Evolutionary conservation across 2,797 vertebrate genomes (phyloP), one percentile per base, ranked within the genome.

Genomic region (Danio jaintianensis): DNA sequence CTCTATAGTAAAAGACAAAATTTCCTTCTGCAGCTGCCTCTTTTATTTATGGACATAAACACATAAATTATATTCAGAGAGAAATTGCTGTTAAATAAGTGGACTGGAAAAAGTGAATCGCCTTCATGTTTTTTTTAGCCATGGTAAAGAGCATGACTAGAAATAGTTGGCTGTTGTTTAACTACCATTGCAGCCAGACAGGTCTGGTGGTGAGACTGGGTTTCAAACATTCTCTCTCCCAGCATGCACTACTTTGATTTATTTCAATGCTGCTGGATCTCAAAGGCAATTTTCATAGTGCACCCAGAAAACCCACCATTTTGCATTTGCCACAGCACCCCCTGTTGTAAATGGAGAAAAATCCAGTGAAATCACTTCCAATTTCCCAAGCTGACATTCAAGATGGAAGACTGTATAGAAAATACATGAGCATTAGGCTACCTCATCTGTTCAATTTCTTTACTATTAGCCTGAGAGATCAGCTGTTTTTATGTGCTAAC

Each of bases 371-470:
- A 90, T 87, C 63, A 88, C 77, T 81, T 84, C 43, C 42, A 20
- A 85, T 86, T 85, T 82, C 88, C 82, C 0, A 4, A 85, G 83
- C 85, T 85, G 85, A 87, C 87, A 85, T 80, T 81, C 85, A 89
- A 89, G 89, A 89, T 73, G 75, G 53, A 87, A 84, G 85, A 84
- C 90, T 86, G 84, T 91, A 94, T 93, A 82, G 89, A 93, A 94
- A 94, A 93, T 94, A 92, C 89, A 94, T 93, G 91, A 94, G 87
- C 85, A 86, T 89, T 87, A 89, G 89, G 83, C 86, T 89, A 91
- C 86, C 88, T 92, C 92, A 91, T 94, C 92, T 94, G 93, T 93
- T 94, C 93, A 94, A 94, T 95, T 93, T 93, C 91, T 92, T 89
- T 86, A 92, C 91, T 90, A 94, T 94, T 92, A 93, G 86, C 81